Conservation (phyloP, 1,140 invertebrate species). For the Drosophila navojoa region DNA sequence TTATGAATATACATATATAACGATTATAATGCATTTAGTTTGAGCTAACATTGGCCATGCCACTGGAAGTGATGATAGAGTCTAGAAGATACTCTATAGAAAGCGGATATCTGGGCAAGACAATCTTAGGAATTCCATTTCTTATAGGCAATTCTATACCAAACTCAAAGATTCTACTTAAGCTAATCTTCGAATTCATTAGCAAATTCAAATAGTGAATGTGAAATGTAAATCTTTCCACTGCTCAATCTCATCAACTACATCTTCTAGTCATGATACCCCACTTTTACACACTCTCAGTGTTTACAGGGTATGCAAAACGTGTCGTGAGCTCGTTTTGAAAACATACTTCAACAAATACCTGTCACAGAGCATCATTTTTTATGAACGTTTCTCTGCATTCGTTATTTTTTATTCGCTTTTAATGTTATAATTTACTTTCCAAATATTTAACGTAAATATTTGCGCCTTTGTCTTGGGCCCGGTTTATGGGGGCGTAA, state of each 20-base stretch:
- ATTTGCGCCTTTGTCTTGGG: conserved; percentile 43
- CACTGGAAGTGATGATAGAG: too few relatives aligned
- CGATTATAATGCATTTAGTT: conserved; percentile 62
- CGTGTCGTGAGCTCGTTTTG: conserved; percentile 17
- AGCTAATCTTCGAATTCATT: too few relatives aligned
- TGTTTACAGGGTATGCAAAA: neutral
- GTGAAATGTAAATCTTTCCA: too few relatives aligned
- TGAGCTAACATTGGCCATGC: conserved; percentile 23
- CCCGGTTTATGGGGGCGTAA: conserved; percentile 46
- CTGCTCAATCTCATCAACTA: too few relatives aligned
- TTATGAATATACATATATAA: neutral
- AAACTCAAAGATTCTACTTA: too few relatives aligned
- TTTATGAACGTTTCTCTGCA: conserved; percentile 4
- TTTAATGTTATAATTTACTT: conserved; percentile 78
- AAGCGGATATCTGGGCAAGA: too few relatives aligned
- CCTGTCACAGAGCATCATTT: conserved; percentile 28
- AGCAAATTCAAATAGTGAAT: too few relatives aligned
- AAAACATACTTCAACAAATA: conserved; percentile 23
- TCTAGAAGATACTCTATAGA: too few relatives aligned
- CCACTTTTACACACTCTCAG: neutral
- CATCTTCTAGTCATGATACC: neutral
- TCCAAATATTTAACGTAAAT: conserved; percentile 69
- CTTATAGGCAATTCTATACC: too few relatives aligned
- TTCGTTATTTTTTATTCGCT: conserved; percentile 46
- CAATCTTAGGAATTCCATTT: too few relatives aligned